These are phyloP conservation scores for Pseudomyrmex cubaensis DNA, from an alignment of 1,140 invertebrate genomes.

Conservation along the genomic window DNA sequence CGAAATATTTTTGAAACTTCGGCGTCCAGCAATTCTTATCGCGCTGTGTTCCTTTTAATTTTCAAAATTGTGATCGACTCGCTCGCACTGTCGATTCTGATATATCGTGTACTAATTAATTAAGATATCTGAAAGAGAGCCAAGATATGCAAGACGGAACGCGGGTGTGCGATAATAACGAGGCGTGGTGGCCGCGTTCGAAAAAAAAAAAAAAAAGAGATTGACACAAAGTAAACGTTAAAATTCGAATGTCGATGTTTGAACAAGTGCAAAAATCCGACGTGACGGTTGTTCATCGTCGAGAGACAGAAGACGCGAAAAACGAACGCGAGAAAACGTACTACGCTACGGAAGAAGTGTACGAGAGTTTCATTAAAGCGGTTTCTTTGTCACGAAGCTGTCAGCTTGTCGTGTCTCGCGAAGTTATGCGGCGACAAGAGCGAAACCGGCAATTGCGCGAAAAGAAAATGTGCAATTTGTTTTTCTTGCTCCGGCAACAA, in stretches of 20 bases:
- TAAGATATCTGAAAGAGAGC: not conserved
- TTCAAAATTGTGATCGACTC: too few species aligned
- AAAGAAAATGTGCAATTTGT: too few species aligned
- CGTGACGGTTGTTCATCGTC: not conserved
- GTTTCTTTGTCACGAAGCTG: not conserved
- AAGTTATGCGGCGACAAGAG: not conserved
- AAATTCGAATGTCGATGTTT: slow-evolving; percentile 51
- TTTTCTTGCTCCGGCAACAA: not conserved
- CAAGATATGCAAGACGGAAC: too few species aligned
- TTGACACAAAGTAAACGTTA: slow-evolving; percentile 28
- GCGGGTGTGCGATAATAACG: not conserved
- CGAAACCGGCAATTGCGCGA: not conserved
- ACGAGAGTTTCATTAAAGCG: slow-evolving; percentile 14
- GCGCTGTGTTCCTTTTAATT: too few species aligned
- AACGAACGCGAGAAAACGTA: not conserved
- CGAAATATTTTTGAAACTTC: too few species aligned
- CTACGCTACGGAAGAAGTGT: not conserved
- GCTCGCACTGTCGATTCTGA: too few species aligned
- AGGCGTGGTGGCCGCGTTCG: not conserved
- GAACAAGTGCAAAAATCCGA: slow-evolving; percentile 45
- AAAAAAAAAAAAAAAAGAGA: not conserved
- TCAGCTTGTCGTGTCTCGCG: not conserved
- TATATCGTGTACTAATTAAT: not conserved
- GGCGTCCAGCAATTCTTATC: too few species aligned
- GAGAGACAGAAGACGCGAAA: not conserved